Base-by-base conservation (phyloP, 2,888 invertebrate genomes). In the Lithophane ornitopus region DNA sequence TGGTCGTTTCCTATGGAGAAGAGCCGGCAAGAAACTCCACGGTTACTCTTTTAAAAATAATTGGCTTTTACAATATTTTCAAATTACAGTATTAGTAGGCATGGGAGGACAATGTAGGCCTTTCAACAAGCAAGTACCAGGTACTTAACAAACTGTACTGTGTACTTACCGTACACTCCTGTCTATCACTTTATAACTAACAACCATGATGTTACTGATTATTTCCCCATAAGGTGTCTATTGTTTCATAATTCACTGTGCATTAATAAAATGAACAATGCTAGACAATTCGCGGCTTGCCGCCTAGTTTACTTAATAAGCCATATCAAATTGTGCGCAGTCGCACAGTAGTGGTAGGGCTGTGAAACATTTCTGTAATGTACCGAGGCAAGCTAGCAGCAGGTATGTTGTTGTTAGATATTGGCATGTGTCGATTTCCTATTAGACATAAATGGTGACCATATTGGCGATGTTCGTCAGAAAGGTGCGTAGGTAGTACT, bases 241-340 rank as follows among this genome's bases (percentile, higher is more conserved):
- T 84, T 81, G 85, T 85, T 85, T 85, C 79, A 73, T 78, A 75
- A 79, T 84, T 70, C 69, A 68, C 22, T 58, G 58, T 39, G 73
- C 65, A 76, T 74, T 81, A 81, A 73, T 78, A 84, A 81, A 87
- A 86, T 71, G 85, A 87, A 88, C 76, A 87, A 85, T 89, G 86
- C 84, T 76, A 84, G 85, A 81, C 84, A 84, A 88, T 90, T 90
- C 86, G 82, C 88, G 76, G 81, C 87, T 88, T 90, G 83, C 89
- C 88, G 88, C 87, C 85, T 87, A 81, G 84, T 89, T 90, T 87
- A 84, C 78, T 87, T 90, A 92, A 92, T 91, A 89, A 87, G 88
- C 90, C 89, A 81, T 89, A 88, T 89, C 92, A 87, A 91, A 92
- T 92, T 88, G 84, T 85, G 77, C 54, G 74, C 78, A 78, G 77